Evolutionary conservation across 1,140 invertebrate species (phyloP), one percentile per base, ranked within the genome.

Genomic region (Hylyphantes graminicola): DNA sequence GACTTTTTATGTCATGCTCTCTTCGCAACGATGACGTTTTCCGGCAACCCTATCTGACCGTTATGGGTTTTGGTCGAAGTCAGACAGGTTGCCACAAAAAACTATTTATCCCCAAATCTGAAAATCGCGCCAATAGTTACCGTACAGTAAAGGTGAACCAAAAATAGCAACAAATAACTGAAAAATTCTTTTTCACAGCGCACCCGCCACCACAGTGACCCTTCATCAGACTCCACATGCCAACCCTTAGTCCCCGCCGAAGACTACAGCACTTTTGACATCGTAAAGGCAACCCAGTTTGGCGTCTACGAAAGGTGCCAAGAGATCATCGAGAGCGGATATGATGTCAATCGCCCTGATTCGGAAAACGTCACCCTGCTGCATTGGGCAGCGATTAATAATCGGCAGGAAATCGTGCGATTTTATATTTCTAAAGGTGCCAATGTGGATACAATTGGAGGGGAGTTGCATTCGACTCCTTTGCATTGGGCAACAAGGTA

Each of bases 381-480:
- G 0, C 98, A 99, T 89, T 99, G 98, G 98, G 98, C 98, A 19
- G 95, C 98, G 17, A 99, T 99, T 87, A 99, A 99, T 90, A 99
- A 99, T 92, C 92, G 96, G 21, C 93, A 93, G 73, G 96, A 98
- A 87, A 96, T 99, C 88, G 96, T 98, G 64, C 93, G 94, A 88
- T 97, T 96, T 90, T 94, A 94, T 86, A 92, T 98, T 79, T 92
- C 93, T 54, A 96, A 96, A 89, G 96, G 96, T 65, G 97, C 96
- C 9, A 92, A 93, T 73, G 94, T 99, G 0, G 97, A 99, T 91
- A 95, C 96, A 0, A 92, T 98, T 81, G 98, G 98, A 68, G 98
- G 98, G 51, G 97, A 99, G 89, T 90, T 99, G 10, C 93, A 94
- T 87, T 97, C 98, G 1, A 99, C 98, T 8, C 97, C 98, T 19